phyloP scores from a whole-genome alignment of 2,888 invertebrate genomes.

The Pseudococcus longispinus region DNA sequence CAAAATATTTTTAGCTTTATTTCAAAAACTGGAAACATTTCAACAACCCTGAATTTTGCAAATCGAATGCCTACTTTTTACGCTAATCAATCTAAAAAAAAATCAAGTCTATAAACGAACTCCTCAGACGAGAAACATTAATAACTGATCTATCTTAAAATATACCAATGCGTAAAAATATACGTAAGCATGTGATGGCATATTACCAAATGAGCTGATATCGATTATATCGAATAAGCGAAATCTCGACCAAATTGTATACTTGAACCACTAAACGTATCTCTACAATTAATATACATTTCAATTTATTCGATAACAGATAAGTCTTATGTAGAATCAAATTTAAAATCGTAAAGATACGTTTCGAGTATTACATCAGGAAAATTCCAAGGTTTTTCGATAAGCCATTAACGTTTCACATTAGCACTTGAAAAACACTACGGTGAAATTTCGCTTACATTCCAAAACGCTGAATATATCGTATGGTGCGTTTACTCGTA shows the following conservation, averaged over 20 bases:
- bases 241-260: neutral
- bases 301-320: neutral
- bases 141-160: too few relatives aligned
- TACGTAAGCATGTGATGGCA: too few relatives aligned
- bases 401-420: conserved; percentile 13
- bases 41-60: too few relatives aligned
- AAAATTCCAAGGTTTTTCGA: conserved; percentile 41
- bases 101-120: too few relatives aligned
- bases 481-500: neutral
- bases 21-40: too few relatives aligned
- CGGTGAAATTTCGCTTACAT: neutral
- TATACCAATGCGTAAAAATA: too few relatives aligned
- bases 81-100: too few relatives aligned
- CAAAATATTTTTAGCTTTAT: too few relatives aligned
- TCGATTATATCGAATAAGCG: neutral
- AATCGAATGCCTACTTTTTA: too few relatives aligned
- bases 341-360: neutral
- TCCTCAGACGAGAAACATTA: too few relatives aligned
- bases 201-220: neutral
- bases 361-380: conserved; percentile 20
- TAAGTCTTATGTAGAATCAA: neutral
- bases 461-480: neutral
- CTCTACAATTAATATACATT: conserved; percentile 13
- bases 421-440: neutral
- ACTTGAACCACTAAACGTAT: neutral